Base-by-base conservation (phyloP, 1,140 invertebrate species). In the Maniola jurtina region DNA sequence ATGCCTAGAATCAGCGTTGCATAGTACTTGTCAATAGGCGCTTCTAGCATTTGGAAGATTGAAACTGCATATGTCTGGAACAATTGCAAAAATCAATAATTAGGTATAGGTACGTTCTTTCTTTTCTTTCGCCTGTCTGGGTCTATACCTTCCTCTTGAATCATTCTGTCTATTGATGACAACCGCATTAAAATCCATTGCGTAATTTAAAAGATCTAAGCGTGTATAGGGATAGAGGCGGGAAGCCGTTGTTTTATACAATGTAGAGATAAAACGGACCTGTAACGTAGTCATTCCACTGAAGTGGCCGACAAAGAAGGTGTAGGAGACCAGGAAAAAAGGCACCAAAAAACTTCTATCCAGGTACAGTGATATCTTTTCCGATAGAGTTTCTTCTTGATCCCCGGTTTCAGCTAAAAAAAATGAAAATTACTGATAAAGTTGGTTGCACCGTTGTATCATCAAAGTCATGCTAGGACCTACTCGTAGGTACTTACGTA, bases 21-120 rank as follows among this genome's bases (percentile, higher is more conserved):
- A 15, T 93, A 92, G 81, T 95, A 96, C 72, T 94, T 93, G 70
- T 95, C 93, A 45, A 96, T 93, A 0, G 95, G 95, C 0, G 95
- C 93, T 33, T 94, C 92, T 13, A 96, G 76, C 33, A 91, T 92
- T 33, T 92, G 90, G 70, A 96, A 96, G 66, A 96, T 95, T 34
- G 92, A 79, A 7, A 96, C 94, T 0, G 95, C 94, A 71, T 94
- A 96, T 0, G 95, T 95, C 80, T 94, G 92, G 15, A 79, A 52
- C 15, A 16, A 62, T 45, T 11, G 25, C 25, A 45, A 45, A n/a
- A 11, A n/a, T 13, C 9, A 45, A 3, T 42, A n/a, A n/a, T n/a
- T n/a, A n/a, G n/a, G n/a, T n/a, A n/a, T n/a, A n/a, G n/a, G n/a
- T n/a, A n/a, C n/a, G n/a, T n/a, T n/a, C n/a, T n/a, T n/a, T n/a